Percentiles rank a stretch among this genome's conserved stretches.
phyloP scores from a whole-genome alignment of 2,888 invertebrate genomes.

The Sesia apiformis region DNA sequence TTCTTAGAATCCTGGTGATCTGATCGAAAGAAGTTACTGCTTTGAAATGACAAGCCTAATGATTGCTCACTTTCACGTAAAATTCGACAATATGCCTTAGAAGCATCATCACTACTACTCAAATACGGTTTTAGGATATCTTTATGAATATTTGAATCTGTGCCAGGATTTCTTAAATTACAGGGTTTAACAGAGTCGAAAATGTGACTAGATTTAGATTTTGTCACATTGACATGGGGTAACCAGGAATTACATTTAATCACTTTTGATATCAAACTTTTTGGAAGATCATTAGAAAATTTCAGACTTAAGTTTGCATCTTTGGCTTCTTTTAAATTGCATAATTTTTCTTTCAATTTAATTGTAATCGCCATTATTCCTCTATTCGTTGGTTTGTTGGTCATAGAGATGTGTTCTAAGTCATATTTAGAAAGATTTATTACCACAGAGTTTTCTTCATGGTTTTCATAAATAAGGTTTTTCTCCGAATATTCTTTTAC shows the following conservation, averaged over 20 bases:
- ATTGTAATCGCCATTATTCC: conserved; percentile 36
- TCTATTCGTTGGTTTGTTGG: conserved; percentile 23
- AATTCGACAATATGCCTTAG: conserved; percentile 23
- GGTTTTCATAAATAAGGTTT: conserved; percentile 21
- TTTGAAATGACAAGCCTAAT: conserved; percentile 21
- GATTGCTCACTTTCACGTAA: conserved; percentile 25
- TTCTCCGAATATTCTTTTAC: conserved; percentile 19
- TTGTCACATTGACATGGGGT: background rate
- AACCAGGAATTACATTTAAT: background rate
- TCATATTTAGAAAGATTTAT: conserved; percentile 44
- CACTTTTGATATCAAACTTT: background rate
- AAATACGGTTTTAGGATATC: conserved; percentile 23
- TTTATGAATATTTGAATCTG: background rate
- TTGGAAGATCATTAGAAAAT: conserved; percentile 20
- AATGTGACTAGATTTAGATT: background rate
- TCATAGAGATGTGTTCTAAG: conserved; percentile 40
- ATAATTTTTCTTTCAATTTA: conserved; percentile 35
- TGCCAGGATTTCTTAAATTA: too few species aligned
- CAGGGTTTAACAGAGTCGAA: background rate
- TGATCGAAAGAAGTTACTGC: conserved; percentile 18
- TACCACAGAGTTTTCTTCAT: conserved; percentile 32
- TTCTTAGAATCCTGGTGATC: conserved; percentile 7
- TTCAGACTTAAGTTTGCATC: conserved; percentile 25
- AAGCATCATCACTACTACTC: conserved; percentile 34
- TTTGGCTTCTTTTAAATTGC: conserved; percentile 18